Evolutionary conservation across 2,113 vertebrate genomes (phyloP).

Genomic region (Apodemus speciosus): DNA sequence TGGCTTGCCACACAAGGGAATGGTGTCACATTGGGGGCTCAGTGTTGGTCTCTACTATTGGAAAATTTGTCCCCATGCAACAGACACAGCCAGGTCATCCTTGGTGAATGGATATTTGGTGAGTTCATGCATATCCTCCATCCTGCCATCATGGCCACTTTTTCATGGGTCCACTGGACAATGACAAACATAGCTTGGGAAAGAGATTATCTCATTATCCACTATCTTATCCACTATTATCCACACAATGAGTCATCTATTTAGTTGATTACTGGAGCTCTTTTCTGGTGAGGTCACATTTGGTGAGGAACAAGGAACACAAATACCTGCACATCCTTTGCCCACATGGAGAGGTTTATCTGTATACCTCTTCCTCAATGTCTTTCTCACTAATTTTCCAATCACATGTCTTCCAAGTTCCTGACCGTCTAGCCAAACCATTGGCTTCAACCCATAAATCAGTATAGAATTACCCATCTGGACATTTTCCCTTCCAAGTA

Average conservation of each 20-base stretch:
- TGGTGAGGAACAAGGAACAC: not conserved
- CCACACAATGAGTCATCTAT: not conserved
- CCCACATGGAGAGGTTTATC: not conserved
- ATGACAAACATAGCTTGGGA: not conserved
- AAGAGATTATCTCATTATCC: not conserved
- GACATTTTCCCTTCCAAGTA: not conserved
- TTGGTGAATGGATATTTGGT: not conserved
- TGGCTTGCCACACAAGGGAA: not conserved
- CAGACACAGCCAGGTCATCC: not conserved
- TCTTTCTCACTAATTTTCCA: not conserved
- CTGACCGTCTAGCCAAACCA: not conserved
- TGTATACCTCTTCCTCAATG: not conserved
- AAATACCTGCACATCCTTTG: not conserved
- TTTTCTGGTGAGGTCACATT: not conserved
- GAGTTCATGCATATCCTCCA: not conserved
- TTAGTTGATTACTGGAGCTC: not conserved
- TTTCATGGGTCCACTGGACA: not conserved
- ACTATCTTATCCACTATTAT: not conserved
- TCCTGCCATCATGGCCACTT: not conserved
- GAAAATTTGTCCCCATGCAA: not conserved
- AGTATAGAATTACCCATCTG: not conserved
- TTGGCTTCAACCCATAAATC: not conserved
- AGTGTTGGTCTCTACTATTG: not conserved
- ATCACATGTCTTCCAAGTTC: not conserved
- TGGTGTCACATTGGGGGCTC: not conserved